Evolutionary conservation across 2,113 vertebrate genomes (phyloP), one percentile per base, ranked within the genome.

Genomic region (Nothobranchius kuhntae): DNA sequence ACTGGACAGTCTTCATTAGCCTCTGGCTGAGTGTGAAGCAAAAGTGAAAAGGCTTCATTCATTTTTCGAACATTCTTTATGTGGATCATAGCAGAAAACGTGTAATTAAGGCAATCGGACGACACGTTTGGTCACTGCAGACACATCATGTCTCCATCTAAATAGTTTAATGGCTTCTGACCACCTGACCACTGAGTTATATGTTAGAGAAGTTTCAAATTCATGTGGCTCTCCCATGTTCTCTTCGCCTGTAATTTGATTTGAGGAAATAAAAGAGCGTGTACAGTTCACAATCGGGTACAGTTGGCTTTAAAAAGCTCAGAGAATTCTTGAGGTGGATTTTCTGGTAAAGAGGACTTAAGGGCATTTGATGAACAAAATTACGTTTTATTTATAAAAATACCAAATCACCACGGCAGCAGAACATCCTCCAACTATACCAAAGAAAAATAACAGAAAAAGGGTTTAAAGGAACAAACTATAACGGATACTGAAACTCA

Each of bases 191-290:
- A 59, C 53, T 21, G 54, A 72, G 46, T 30, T 30, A 3, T 61
- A 51, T 60, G 30, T 36, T 53, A 2, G 7, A 42, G 24, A 44
- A 13, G 30, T 26, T 60, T 73, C 45, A 21, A 65, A 66, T 72
- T 59, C 71, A 35, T 64, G 45, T 60, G 62, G 67, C 13, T 68
- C 40, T 68, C 51, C 65, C 13, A 30, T 80, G 45, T 36, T 46
- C 38, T 24, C 13, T 14, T 65, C 60, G 62, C 14, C 6, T 21
- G 7, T 12, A 15, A 15, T 45, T 30, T 53, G 12, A 54, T 46
- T 59, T 58, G 9, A 26, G 36, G n/a, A 14, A 55, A 38, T 38
- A 36, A 44, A 62, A 17, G 21, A 69, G 45, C 40, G 5, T 53
- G 6, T 9, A 52, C 35, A 53, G 35, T 26, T 26, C 48, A 60